Conservation (phyloP, 2,888 invertebrate species). For the Chrysodeixis includens region DNA sequence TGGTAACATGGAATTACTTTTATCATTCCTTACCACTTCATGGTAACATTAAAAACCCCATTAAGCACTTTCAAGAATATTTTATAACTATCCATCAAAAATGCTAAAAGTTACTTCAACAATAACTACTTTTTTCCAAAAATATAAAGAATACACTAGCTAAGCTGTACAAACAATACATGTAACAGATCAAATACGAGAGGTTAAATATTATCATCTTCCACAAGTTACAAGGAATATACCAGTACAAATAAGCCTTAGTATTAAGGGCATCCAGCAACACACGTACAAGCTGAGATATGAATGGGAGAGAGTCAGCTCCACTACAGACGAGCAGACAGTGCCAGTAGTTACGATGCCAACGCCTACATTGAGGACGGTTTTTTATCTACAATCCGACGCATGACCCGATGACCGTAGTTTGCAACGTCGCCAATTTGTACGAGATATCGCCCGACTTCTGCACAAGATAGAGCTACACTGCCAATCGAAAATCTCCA, state of each 20-base stretch:
- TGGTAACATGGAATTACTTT: neutral
- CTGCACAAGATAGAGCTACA: slow-evolving; percentile 55
- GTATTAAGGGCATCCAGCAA: slow-evolving; percentile 36
- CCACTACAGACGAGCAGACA: slow-evolving; percentile 52
- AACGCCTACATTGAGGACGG: slow-evolving; percentile 57
- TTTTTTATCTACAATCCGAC: slow-evolving; percentile 71
- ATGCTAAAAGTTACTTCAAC: no score
- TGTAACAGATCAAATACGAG: no score
- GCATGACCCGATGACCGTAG: slow-evolving; percentile 74
- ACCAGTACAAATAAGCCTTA: slow-evolving; percentile 28
- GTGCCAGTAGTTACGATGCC: slow-evolving; percentile 43
- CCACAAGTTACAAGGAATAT: neutral
- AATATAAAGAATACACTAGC: no score
- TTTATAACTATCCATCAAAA: no score
- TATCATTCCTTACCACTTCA: no score
- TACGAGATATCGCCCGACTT: slow-evolving; percentile 66
- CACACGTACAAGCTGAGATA: slow-evolving; percentile 36
- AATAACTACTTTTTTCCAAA: no score
- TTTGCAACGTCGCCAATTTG: slow-evolving; percentile 77
- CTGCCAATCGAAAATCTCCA: slow-evolving; percentile 32
- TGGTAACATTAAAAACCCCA: no score
- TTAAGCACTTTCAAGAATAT: no score
- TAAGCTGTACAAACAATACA: no score
- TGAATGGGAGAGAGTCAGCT: slow-evolving; percentile 44
- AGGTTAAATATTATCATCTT: no score